Evolutionary conservation across 1,140 invertebrate species (phyloP).

Genomic region (Ridgeia piscesae): DNA sequence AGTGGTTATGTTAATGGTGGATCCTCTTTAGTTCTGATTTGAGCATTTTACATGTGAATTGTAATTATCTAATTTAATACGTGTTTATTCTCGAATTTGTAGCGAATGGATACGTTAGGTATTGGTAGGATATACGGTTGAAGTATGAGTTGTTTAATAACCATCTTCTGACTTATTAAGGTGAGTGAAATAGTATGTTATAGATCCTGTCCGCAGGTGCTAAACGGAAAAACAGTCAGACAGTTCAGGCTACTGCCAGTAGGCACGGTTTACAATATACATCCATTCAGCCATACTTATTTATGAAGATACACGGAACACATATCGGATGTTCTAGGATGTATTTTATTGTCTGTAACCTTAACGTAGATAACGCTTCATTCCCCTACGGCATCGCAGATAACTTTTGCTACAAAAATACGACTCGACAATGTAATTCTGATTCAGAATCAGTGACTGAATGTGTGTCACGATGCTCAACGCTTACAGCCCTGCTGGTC

Average conservation of each 20-base stretch:
- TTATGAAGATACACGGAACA: not conserved
- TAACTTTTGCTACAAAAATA: not conserved
- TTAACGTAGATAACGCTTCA: not conserved
- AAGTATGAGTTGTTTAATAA: not conserved
- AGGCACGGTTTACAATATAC: not conserved
- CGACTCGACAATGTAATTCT: no score
- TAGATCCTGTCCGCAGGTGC: constrained; percentile 3
- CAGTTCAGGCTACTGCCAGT: not conserved
- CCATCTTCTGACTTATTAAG: not conserved
- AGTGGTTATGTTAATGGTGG: not conserved
- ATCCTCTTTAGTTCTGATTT: constrained; percentile 12
- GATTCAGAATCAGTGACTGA: no score
- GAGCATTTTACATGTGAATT: not conserved
- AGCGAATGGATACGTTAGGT: not conserved
- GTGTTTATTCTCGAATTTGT: not conserved
- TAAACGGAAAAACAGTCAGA: not conserved
- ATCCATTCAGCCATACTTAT: not conserved
- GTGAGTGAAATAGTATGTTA: not conserved
- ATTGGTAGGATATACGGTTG: not conserved
- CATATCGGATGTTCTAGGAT: not conserved
- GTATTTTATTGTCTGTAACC: not conserved
- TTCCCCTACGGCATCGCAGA: not conserved
- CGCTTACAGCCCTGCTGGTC: no score
- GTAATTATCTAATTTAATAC: constrained; percentile 12
- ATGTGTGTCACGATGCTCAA: no score